Evolutionary conservation across 64 coral and sea anemone species (phyloP).

Genomic region (Actinia equina): DNA sequence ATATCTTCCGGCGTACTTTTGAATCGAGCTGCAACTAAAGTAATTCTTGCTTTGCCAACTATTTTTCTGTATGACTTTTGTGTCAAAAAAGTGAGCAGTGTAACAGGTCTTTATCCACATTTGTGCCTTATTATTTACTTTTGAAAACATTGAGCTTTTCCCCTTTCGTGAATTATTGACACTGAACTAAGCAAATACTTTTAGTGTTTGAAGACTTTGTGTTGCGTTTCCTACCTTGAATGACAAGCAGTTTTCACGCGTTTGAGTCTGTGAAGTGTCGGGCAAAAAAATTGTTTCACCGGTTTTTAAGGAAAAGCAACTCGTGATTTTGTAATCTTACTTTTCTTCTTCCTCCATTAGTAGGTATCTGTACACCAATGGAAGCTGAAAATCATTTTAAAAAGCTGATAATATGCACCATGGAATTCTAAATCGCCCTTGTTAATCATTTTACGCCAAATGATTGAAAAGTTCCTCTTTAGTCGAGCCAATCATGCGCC

Average conservation of each 20-base stretch:
- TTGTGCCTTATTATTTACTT: constrained; percentile 3
- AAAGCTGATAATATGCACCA: background rate
- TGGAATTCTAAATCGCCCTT: background rate
- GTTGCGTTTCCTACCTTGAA: background rate
- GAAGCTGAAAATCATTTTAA: background rate
- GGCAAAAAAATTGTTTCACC: background rate
- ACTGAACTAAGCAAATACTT: background rate
- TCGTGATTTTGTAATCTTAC: background rate
- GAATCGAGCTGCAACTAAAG: background rate
- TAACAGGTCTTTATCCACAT: background rate
- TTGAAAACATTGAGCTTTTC: background rate
- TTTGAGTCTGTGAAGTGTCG: background rate
- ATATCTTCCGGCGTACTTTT: background rate
- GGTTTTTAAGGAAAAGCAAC: background rate
- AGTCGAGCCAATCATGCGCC: background rate
- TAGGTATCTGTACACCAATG: background rate
- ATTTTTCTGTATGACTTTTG: background rate
- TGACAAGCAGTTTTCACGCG: background rate
- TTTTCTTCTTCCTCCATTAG: background rate
- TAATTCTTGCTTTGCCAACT: background rate
- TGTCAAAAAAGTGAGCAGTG: background rate
- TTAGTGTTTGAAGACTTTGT: background rate
- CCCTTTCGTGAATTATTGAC: background rate
- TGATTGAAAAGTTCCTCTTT: background rate
- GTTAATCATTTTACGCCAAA: constrained; percentile 20